Evolutionary conservation across 2,888 invertebrate species (phyloP).

Genomic region (Trachelus stipa): DNA sequence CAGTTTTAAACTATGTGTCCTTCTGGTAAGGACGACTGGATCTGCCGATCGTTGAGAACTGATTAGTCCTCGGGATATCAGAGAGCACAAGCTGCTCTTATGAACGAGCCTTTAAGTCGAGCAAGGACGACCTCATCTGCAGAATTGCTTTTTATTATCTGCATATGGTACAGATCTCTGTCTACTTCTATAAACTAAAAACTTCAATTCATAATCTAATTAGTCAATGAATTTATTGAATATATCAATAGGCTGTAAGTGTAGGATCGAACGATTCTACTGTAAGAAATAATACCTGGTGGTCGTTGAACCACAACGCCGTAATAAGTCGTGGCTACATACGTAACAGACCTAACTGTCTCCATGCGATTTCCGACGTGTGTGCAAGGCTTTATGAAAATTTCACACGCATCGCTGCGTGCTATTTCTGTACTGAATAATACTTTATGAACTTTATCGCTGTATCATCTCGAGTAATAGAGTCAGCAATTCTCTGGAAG

Average conservation of each 20-base stretch:
- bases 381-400: neutral
- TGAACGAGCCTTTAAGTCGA: neutral
- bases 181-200: neutral
- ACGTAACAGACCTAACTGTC: conserved; percentile 35
- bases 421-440: neutral
- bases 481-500: neutral
- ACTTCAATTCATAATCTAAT: neutral
- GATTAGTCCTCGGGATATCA: neutral
- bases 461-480: neutral
- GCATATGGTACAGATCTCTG: neutral
- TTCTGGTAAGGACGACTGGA: neutral
- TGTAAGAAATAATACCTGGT: neutral
- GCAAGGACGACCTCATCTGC: neutral
- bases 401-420: neutral
- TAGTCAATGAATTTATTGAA: neutral
- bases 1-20: neutral
- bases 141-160: neutral
- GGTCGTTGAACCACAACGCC: neutral
- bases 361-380: conserved; percentile 9
- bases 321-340: neutral
- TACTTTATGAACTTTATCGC: neutral
- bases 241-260: neutral
- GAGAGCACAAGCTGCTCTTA: neutral
- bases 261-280: neutral
- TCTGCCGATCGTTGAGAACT: neutral